Conservation (phyloP, 2,888 invertebrate species). For the Acanthosepion lycidas region DNA sequence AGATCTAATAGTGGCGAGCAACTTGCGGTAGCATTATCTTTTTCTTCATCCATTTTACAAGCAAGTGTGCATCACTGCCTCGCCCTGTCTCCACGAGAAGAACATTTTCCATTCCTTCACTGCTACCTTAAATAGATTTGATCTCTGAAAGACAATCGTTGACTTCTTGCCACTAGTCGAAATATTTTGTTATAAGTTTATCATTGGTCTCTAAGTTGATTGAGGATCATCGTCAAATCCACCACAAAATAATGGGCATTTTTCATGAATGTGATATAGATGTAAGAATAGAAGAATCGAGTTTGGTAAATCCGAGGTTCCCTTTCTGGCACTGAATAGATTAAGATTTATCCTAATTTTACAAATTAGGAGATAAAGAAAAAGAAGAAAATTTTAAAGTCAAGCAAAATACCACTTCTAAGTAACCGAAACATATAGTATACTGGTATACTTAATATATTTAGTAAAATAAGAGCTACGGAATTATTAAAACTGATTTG, state of each 20-base stretch:
- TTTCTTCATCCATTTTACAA: background rate
- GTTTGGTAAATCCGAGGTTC: background rate
- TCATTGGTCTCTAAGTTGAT: background rate
- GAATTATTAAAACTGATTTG: too few relatives aligned
- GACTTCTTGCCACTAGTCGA: background rate
- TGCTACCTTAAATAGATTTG: background rate
- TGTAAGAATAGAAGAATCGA: background rate
- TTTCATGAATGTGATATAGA: background rate
- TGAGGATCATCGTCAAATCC: background rate
- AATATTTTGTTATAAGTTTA: conserved; percentile 6
- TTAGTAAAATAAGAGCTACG: too few relatives aligned
- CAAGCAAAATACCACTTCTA: too few relatives aligned
- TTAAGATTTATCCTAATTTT: too few relatives aligned
- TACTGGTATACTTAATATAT: too few relatives aligned
- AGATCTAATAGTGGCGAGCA: background rate
- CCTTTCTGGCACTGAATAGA: background rate
- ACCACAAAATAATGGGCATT: background rate
- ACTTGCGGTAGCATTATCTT: background rate
- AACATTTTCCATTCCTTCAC: background rate
- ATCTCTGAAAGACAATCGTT: background rate
- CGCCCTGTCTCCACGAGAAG: background rate
- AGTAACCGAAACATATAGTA: too few relatives aligned
- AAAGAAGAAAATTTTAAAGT: too few relatives aligned
- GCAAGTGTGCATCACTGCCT: conserved; percentile 4
- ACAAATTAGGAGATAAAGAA: too few relatives aligned